These are phyloP conservation scores for Brachionus sp. DNA, from an alignment of 1,140 invertebrate genomes.

Conservation along the genomic window DNA sequence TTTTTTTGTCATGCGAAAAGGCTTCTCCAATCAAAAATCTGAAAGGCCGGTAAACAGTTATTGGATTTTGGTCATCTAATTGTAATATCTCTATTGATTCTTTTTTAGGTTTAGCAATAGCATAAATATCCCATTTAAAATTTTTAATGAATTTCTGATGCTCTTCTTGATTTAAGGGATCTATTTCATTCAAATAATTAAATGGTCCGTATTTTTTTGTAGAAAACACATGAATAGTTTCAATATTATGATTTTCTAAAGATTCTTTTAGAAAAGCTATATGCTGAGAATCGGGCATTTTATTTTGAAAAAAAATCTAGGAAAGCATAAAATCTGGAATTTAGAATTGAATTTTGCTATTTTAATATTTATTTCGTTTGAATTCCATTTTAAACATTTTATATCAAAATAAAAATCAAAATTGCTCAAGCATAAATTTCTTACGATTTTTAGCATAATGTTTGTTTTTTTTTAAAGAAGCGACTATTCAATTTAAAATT, in stretches of 20 bases:
- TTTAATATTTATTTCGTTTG: no score
- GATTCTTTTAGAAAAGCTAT: background rate
- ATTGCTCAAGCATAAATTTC: background rate
- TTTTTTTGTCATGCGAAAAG: background rate
- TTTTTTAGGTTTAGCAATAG: background rate
- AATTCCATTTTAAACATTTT: background rate
- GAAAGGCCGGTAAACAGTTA: background rate
- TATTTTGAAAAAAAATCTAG: background rate
- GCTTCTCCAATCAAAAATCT: constrained; percentile 20
- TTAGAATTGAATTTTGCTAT: background rate
- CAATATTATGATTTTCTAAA: background rate
- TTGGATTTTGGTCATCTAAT: background rate
- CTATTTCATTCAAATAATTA: background rate
- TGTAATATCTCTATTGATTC: background rate
- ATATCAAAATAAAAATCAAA: background rate
- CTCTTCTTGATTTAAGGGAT: background rate
- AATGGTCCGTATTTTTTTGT: constrained; percentile 2
- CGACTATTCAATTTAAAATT: no score
- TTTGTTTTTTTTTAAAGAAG: no score
- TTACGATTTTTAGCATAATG: background rate
- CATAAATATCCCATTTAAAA: background rate
- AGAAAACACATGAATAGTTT: background rate
- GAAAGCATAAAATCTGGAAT: background rate
- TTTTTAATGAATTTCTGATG: background rate
- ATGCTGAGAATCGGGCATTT: background rate